Percentiles rank a stretch among this genome's conserved stretches.
Evolutionary conservation across 1,140 invertebrate genomes (phyloP).

Genomic region (Papilio machaon): DNA sequence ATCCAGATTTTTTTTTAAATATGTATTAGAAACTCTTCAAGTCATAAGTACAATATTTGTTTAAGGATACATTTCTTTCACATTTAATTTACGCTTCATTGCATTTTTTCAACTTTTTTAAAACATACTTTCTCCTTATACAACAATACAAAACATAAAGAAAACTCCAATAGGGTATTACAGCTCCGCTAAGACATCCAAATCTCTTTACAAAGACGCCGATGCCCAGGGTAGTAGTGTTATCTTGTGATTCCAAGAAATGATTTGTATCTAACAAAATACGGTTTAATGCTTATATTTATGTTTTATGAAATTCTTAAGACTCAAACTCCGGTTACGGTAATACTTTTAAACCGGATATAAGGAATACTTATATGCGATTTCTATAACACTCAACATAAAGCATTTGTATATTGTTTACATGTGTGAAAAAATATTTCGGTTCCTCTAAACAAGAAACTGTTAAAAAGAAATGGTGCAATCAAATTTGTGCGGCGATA

Average conservation of each 20-base stretch:
- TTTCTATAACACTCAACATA: neutral
- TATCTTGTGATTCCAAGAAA: constrained; percentile 3
- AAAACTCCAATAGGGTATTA: neutral
- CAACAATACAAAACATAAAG: neutral
- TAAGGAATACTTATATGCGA: neutral
- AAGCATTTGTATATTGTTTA: neutral
- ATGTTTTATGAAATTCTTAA: neutral
- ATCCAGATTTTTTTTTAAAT: neutral
- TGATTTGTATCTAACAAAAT: constrained; percentile 1
- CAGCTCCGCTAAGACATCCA: neutral
- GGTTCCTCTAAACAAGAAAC: neutral
- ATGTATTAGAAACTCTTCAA: neutral
- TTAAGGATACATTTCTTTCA: neutral
- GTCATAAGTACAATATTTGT: neutral
- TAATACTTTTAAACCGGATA: constrained; percentile 8
- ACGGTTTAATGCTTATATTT: neutral
- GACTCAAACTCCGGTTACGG: neutral
- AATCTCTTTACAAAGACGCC: constrained; percentile 18
- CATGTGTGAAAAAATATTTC: neutral
- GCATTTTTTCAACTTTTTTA: neutral
- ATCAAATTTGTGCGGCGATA: constrained; percentile 6
- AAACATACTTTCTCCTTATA: neutral
- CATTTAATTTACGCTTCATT: constrained; percentile 8
- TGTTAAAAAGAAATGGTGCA: constrained; percentile 17
- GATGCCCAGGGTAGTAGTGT: neutral